A percentile compares a stretch with the other conserved stretches of the same genome.
Conservation (phyloP, 2,797 vertebrate genomes). For the Petrocephalus sullivani region DNA sequence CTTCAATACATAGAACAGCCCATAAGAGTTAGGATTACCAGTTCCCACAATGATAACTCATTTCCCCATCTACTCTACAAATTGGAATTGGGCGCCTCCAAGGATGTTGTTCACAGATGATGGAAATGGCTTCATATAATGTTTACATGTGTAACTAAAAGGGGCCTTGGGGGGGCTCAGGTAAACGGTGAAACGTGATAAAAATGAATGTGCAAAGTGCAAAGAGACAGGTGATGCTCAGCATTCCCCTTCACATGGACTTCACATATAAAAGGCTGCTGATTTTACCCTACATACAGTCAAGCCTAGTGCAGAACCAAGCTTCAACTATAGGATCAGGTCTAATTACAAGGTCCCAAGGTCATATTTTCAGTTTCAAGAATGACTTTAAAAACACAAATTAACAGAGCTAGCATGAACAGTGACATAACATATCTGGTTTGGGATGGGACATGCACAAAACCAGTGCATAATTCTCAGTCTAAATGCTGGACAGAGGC, state of each 20-base stretch:
- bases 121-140: conserved; percentile 27
- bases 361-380: conserved; percentile 58
- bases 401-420: conserved; percentile 85
- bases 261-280: conserved; percentile 63
- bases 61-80: conserved; percentile 44
- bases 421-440: conserved; percentile 70
- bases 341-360: conserved; percentile 59
- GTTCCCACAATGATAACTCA: conserved; percentile 52
- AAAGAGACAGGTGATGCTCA: conserved; percentile 65
- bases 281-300: conserved; percentile 78
- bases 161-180: conserved; percentile 63
- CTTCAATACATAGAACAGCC: conserved; percentile 45
- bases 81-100: conserved; percentile 62
- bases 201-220: conserved; percentile 67
- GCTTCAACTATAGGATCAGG: conserved; percentile 74
- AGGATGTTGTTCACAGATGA: conserved; percentile 74
- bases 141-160: conserved; percentile 66
- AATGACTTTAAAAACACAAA: conserved; percentile 49
- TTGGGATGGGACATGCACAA: conserved; percentile 75
- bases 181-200: conserved; percentile 53
- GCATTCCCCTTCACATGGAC: conserved; percentile 58
- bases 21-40: conserved; percentile 21
- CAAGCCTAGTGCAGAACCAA: conserved; percentile 69
- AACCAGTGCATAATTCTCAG: conserved; percentile 68
- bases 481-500: conserved; percentile 69